Evolutionary conservation across 2,113 vertebrate genomes (phyloP).

Genomic region (Nothobranchius kuhntae): DNA sequence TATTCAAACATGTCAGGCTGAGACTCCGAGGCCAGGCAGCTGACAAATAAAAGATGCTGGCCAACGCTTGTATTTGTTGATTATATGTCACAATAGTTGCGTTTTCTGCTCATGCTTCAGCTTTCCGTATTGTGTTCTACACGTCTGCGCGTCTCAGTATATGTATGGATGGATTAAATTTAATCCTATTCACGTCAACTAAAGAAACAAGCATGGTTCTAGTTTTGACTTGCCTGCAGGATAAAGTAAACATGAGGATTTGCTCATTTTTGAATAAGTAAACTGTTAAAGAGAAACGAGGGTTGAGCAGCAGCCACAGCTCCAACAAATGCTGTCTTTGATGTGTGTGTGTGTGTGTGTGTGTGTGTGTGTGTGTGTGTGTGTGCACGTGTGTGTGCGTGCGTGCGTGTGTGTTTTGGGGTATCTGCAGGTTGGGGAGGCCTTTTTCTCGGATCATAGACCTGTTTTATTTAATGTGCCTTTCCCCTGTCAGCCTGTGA

Average conservation of each 20-base stretch:
- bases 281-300: slow-evolving; percentile 21
- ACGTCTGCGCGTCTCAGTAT: slow-evolving; percentile 17
- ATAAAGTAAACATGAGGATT: slow-evolving; percentile 35
- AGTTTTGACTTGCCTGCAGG: slow-evolving; percentile 3
- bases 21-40: slow-evolving; percentile 57
- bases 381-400: neutral
- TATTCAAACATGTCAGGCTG: slow-evolving; percentile 69
- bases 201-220: slow-evolving; percentile 11
- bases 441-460: too few species aligned
- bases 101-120: slow-evolving; percentile 12
- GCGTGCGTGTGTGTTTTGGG: neutral
- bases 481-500: too few species aligned
- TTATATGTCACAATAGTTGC: slow-evolving; percentile 27
- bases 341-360: slow-evolving; percentile 1
- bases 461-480: too few species aligned
- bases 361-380: neutral
- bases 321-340: slow-evolving; percentile 4
- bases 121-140: slow-evolving; percentile 12
- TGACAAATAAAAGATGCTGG: slow-evolving; percentile 56
- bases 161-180: slow-evolving; percentile 19
- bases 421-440: too few species aligned
- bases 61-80: slow-evolving; percentile 40
- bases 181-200: slow-evolving; percentile 33
- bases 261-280: slow-evolving; percentile 8
- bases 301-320: neutral